Base-by-base conservation (phyloP, 2,888 invertebrate species). In the Trissolcus japonicus region DNA sequence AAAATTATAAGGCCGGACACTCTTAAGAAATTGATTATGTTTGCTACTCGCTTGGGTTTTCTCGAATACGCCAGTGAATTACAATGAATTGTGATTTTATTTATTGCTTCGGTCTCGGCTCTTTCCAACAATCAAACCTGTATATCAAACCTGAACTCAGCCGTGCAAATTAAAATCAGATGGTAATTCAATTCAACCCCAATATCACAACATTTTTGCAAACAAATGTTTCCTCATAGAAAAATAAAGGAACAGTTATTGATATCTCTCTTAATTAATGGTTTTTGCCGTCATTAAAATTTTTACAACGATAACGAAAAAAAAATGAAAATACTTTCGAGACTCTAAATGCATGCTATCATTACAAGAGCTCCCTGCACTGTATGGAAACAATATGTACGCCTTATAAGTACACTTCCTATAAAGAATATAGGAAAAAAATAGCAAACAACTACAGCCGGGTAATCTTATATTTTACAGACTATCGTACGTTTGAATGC, bases 391-490 rank as follows among this genome's bases (percentile, higher is more conserved):
- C 68, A 76, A 76, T 69, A 76, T 76, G 69, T 48, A 54, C 16
- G 43, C 69, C 69, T 65, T 76, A 69, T 65, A 65, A 57, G 75
- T 55, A 50, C 59, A 69, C 75, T 76, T 69, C 69, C 75, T 76
- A 76, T 65, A 69, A 65, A 60, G 65, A 59, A 68, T 55, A 65
- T n/a, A 16, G 46, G 59, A 51, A 69, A 69, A 69, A 69, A 69
- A 59, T 69, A 11, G 51, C 35, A 59, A 76, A 76, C 75, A 63
- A 68, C 68, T 68, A 54, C 68, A 69, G 43, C 6, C 62, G 35
- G 63, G 75, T 65, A 76, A 76, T 69, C 48, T 76, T 76, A 69
- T 65, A 76, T 69, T 63, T 65, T 76, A 63, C 69, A 69, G 57
- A 29, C 41, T 60, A 69, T 62, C 53, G 56, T 63, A 68, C 67